Conservation (phyloP, 2,888 invertebrate species). For the Ectemnius lituratus region DNA sequence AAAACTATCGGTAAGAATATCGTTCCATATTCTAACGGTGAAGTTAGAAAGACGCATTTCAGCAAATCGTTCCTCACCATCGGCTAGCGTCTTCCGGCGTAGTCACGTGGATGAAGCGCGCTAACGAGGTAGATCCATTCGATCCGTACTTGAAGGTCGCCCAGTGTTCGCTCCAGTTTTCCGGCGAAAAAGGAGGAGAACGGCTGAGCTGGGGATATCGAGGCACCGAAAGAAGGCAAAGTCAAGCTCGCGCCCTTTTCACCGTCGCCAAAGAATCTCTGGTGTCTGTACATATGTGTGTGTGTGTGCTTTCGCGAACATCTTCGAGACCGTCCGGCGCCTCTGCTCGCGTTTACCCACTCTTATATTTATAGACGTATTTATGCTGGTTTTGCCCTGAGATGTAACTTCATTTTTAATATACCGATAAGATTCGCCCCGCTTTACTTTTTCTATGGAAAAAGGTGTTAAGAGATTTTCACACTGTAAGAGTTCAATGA, state of each 20-base stretch:
- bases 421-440: background rate
- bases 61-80: too few species aligned
- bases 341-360: constrained; percentile 11
- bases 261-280: background rate
- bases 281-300: background rate
- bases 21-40: too few species aligned
- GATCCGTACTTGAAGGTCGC: constrained; percentile 68
- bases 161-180: constrained; percentile 68
- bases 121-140: constrained; percentile 46
- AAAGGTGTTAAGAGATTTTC: too few species aligned
- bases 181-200: constrained; percentile 42
- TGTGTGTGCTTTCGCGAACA: background rate
- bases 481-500: too few species aligned
- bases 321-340: constrained; percentile 31
- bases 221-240: constrained; percentile 22
- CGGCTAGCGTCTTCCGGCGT: background rate
- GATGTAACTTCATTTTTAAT: background rate
- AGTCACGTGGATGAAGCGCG: constrained; percentile 10
- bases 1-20: too few species aligned
- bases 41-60: too few species aligned
- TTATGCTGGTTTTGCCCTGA: constrained; percentile 18
- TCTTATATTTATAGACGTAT: constrained; percentile 28
- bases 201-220: constrained; percentile 31
- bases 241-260: constrained; percentile 28
- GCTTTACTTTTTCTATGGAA: background rate